Base-by-base conservation (phyloP, 2,113 vertebrate genomes). In the Sceloporus undulatus region DNA sequence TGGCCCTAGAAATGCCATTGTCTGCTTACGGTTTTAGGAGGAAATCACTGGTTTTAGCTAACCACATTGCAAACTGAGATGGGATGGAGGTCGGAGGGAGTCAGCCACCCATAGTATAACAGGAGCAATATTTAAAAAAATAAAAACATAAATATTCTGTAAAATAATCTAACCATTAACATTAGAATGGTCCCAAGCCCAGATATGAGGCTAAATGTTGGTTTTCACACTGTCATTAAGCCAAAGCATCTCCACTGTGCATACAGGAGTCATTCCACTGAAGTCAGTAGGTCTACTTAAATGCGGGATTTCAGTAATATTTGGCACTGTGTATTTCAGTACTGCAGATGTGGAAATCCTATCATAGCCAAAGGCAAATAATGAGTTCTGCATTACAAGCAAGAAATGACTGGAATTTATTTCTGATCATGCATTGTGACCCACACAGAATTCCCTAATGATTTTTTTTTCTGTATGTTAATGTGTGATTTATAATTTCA, bases 331-430 rank as follows among this genome's bases (percentile, higher is more conserved):
- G 0, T 3, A 10, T 87, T 52, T 5, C 91, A 92, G 80, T 79
- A 89, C 56, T 77, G 78, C 94, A 96, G 94, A 95, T 95, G 95
- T 96, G 87, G 87, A 95, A 94, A 90, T 42, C 29, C 13, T 73
- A 73, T 84, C 9, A 59, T 23, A 85, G 92, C 88, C 93, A 93
- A 85, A 85, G 79, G 85, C 48, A 82, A 87, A 82, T 0, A 0
- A 84, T 0, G 0, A 89, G 77, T 88, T 85, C 70, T 1, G 85
- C 66, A 52, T 8, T 4, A 13, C 54, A 92, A 56, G 90, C 83
- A 89, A 87, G 76, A 70, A 87, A 88, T 66, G 85, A 70, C 90
- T 79, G 38, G 48, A 92, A 89, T 71, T 85, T 38, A 79, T 92
- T 87, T 85, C 88, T 90, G 82, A 38, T 81, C 6, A 0, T 0